Conservation (phyloP, 2,797 vertebrate genomes). For the Poliocrania exsul region DNA sequence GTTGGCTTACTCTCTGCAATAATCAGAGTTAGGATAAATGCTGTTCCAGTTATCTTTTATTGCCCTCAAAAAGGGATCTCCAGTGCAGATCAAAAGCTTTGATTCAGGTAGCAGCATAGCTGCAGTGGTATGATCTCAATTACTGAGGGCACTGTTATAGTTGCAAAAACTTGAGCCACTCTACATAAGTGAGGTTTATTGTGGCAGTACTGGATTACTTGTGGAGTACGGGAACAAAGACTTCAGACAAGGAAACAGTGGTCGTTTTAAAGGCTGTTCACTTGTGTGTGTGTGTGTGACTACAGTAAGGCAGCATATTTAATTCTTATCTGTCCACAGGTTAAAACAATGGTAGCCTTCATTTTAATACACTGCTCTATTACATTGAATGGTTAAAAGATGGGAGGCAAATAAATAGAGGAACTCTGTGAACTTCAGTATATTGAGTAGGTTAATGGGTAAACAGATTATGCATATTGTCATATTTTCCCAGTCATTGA, state of each 20-base stretch:
- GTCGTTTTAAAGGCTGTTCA: background rate
- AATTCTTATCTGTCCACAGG: background rate
- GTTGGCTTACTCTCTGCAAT: background rate
- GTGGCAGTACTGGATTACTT: background rate
- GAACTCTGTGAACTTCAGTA: background rate
- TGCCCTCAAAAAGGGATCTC: background rate
- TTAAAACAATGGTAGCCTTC: background rate
- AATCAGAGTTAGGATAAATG: background rate
- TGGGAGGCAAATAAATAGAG: background rate
- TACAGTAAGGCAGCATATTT: background rate
- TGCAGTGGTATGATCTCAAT: background rate
- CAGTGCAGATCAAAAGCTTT: background rate
- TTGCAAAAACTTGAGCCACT: background rate
- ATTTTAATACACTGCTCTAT: background rate
- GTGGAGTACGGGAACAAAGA: background rate
- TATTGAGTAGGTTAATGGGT: background rate
- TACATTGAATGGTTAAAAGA: background rate
- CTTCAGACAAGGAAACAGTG: background rate
- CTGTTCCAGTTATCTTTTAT: background rate
- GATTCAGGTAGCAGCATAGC: background rate
- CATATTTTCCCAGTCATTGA: slow-evolving; percentile 14
- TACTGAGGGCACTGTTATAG: background rate
- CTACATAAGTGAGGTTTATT: background rate
- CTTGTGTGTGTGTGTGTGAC: background rate
- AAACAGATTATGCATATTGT: background rate